Conservation (phyloP, 2,113 vertebrate genomes). For the Ictalurus furcatus region DNA sequence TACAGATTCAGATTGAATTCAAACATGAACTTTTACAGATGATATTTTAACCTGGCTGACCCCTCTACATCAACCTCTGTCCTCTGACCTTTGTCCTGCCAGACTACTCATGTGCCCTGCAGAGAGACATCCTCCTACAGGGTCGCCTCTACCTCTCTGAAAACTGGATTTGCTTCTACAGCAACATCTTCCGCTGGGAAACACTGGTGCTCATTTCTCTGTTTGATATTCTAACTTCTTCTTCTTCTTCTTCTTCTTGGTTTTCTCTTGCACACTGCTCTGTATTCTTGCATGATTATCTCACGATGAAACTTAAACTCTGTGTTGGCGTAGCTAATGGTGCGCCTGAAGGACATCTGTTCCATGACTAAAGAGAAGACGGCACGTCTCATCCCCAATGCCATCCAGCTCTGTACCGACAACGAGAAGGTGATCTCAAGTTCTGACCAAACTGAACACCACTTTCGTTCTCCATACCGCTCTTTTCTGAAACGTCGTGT, state of each 20-base stretch:
- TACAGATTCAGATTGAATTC: not conserved
- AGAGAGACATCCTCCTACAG: slow-evolving; percentile 97
- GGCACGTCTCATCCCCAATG: slow-evolving; percentile 98
- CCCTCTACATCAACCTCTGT: not conserved
- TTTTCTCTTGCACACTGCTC: not conserved
- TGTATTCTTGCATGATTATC: not conserved
- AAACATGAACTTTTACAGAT: not conserved
- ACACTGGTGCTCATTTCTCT: slow-evolving; percentile 85
- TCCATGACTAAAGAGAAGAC: slow-evolving; percentile 99
- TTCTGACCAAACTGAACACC: not conserved
- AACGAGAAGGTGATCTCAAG: slow-evolving; percentile 86
- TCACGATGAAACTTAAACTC: not conserved
- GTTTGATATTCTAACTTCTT: slow-evolving; percentile 82
- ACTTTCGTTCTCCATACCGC: not conserved
- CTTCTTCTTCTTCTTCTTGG: not conserved
- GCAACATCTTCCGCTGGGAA: slow-evolving; percentile 99
- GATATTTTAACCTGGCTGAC: not conserved
- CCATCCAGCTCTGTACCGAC: slow-evolving; percentile 99
- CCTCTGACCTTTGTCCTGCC: slow-evolving; percentile 69
- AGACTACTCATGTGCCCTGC: slow-evolving; percentile 99
- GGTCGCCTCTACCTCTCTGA: slow-evolving; percentile 99
- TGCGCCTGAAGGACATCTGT: slow-evolving; percentile 97
- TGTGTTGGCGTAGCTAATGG: slow-evolving; percentile 79
- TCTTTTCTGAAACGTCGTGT: not conserved
- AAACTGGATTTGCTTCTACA: slow-evolving; percentile 99